Conservation (phyloP, 1,140 invertebrate species). For the Tetragnatha versicolor region DNA sequence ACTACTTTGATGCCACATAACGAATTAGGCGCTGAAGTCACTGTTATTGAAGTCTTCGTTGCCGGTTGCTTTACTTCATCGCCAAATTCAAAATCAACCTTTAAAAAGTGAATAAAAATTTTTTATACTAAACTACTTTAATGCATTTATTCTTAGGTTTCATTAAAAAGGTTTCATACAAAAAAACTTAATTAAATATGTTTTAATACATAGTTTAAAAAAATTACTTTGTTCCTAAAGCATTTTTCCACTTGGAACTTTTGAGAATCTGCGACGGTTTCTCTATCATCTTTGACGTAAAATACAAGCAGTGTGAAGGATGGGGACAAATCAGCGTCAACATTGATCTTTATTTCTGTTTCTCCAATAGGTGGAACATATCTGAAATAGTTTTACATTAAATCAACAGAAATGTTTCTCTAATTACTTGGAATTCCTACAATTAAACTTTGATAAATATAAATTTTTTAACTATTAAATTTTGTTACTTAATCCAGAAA, state of each 20-base stretch:
- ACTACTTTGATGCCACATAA: conserved; percentile 70
- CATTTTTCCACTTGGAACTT: conserved; percentile 68
- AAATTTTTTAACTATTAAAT: too few species aligned
- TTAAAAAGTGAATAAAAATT: not conserved
- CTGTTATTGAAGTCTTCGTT: conserved; percentile 64
- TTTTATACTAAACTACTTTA: not conserved
- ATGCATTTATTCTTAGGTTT: not conserved
- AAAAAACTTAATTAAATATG: too few species aligned
- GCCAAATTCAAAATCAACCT: conserved; percentile 66
- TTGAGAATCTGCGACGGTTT: conserved; percentile 71
- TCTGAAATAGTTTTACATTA: too few species aligned
- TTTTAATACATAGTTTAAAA: too few species aligned
- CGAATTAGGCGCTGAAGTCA: conserved; percentile 68
- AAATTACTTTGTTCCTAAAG: conserved; percentile 69
- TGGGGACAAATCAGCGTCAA: conserved; percentile 59
- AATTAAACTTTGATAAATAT: too few species aligned
- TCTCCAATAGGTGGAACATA: conserved; percentile 34
- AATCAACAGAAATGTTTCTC: too few species aligned
- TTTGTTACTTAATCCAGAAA: too few species aligned
- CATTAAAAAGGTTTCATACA: too few species aligned
- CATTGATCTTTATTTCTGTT: not conserved
- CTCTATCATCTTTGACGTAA: conserved; percentile 76
- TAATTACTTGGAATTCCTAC: too few species aligned
- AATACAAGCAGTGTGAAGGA: conserved; percentile 71
- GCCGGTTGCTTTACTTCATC: conserved; percentile 67